These are phyloP conservation scores for Rhynchophorus ferrugineus DNA, from an alignment of 1,140 invertebrate genomes.

Conservation along the genomic window DNA sequence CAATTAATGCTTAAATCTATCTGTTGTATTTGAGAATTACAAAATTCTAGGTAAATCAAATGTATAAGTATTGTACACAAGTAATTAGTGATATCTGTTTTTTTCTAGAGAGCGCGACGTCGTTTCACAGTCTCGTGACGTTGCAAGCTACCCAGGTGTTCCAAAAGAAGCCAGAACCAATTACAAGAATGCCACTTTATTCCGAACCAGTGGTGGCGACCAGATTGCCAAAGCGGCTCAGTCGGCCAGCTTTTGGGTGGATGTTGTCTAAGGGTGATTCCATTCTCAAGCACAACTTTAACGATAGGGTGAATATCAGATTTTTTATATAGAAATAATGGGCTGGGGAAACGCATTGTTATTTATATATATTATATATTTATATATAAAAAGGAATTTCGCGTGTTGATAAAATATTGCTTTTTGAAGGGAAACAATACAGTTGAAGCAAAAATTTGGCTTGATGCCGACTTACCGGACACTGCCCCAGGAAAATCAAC, in stretches of 20 bases:
- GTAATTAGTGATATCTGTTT: not conserved
- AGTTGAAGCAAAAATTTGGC: no score
- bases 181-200: constrained; percentile 3
- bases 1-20: no score
- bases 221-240: constrained; percentile 5
- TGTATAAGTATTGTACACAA: no score
- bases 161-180: constrained; percentile 18
- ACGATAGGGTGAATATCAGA: constrained; percentile 16
- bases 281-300: constrained; percentile 12
- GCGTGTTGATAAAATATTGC: no score
- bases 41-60: no score
- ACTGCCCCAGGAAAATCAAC: no score
- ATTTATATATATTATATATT: not conserved
- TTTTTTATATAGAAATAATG: constrained; percentile 3
- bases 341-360: not conserved
- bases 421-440: no score
- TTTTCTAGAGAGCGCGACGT: constrained; percentile 1
- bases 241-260: constrained; percentile 18
- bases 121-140: constrained; percentile 18
- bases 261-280: constrained; percentile 17
- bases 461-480: no score
- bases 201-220: not conserved
- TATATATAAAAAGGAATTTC: no score
- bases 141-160: constrained; percentile 18
- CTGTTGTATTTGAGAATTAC: no score